Evolutionary conservation across 64 coral and sea anemone genomes (phyloP).

Genomic region (Montipora cactus): DNA sequence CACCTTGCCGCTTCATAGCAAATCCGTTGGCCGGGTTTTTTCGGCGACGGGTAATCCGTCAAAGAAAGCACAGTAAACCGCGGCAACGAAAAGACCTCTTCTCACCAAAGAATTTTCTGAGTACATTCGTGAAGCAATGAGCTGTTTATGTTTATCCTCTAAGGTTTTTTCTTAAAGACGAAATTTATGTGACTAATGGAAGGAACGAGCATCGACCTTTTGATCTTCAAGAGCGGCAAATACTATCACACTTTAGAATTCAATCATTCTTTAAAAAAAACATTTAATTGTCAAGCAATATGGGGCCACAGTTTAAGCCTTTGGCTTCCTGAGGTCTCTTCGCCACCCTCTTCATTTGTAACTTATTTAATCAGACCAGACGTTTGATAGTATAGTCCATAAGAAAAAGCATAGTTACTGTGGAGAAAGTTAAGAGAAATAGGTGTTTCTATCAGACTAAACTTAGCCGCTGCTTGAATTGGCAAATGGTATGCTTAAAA

Average conservation of each 20-base stretch:
- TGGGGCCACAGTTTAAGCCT: too few relatives aligned
- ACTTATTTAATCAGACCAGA: too few relatives aligned
- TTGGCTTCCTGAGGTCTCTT: too few relatives aligned
- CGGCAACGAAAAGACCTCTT: not conserved
- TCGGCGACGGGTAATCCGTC: not conserved
- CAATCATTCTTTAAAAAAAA: too few relatives aligned
- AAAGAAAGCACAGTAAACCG: not conserved
- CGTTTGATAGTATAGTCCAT: too few relatives aligned
- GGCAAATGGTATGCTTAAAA: too few relatives aligned
- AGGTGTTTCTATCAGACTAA: not conserved
- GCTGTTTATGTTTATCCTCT: not conserved
- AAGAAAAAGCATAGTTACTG: too few relatives aligned
- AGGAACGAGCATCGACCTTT: not conserved
- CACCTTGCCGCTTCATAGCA: not conserved
- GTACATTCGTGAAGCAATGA: constrained; percentile 6
- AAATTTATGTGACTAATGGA: not conserved
- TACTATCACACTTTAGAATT: too few relatives aligned
- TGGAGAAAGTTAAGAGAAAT: too few relatives aligned
- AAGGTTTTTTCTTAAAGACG: not conserved
- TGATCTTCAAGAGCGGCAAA: too few relatives aligned
- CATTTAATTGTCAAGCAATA: too few relatives aligned
- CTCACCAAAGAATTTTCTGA: not conserved
- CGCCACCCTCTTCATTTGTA: too few relatives aligned
- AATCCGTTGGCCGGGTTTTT: not conserved
- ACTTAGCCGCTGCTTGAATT: not conserved